Conservation (phyloP, 2,797 vertebrate genomes). For the Pipistrellus pygmaeus region DNA sequence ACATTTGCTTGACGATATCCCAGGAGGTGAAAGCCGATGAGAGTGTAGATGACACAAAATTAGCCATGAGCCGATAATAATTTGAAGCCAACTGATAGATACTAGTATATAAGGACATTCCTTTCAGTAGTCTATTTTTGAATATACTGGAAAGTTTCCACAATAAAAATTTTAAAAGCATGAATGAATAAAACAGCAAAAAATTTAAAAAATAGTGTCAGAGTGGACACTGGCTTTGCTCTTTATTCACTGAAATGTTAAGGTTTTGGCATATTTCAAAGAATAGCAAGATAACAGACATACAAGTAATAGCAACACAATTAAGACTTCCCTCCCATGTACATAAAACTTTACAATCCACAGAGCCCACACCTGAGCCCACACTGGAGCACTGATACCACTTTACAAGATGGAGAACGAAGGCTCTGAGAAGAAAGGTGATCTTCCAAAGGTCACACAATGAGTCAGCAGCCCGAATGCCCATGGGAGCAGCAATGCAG, state of each 20-base stretch:
- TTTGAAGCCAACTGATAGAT: background rate
- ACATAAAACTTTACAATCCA: background rate
- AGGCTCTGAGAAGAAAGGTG: background rate
- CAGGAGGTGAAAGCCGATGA: background rate
- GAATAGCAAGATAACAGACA: background rate
- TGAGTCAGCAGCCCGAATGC: background rate
- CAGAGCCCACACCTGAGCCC: background rate
- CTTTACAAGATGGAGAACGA: background rate
- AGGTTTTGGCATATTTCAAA: background rate
- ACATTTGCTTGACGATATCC: background rate
- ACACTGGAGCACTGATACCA: background rate
- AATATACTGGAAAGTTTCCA: background rate
- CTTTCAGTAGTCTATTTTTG: background rate
- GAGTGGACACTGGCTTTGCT: background rate
- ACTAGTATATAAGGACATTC: background rate
- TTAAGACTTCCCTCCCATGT: background rate
- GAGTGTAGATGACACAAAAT: background rate
- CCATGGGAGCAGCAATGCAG: background rate
- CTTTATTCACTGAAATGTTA: slow-evolving; percentile 20
- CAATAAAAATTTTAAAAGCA: slow-evolving; percentile 10
- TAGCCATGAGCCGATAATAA: background rate
- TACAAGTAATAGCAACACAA: background rate
- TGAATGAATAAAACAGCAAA: background rate
- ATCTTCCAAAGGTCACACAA: background rate
- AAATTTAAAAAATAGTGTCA: background rate